These are phyloP conservation scores for Cylindroiulus punctatus DNA, from an alignment of 2,888 invertebrate species.

Conservation along the genomic window DNA sequence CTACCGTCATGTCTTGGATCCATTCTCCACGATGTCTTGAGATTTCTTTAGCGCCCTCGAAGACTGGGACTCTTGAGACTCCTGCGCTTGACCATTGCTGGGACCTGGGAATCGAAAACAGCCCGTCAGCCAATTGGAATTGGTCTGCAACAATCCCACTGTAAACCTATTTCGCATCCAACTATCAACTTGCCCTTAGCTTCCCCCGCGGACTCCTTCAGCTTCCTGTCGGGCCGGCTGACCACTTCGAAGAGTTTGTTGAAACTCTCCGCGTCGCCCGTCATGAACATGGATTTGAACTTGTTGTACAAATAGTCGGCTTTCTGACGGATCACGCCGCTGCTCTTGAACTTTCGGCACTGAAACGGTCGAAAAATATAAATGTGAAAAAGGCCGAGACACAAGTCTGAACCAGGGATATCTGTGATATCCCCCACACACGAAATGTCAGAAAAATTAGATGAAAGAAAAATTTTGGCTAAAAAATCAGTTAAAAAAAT, in stretches of 20 bases:
- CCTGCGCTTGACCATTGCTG: too few relatives aligned
- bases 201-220: background rate
- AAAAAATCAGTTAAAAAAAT: background rate
- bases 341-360: slow-evolving; percentile 66
- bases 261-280: slow-evolving; percentile 62
- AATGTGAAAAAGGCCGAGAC: slow-evolving; percentile 55
- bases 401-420: too few relatives aligned
- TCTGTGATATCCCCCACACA: too few relatives aligned
- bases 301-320: slow-evolving; percentile 66
- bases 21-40: background rate
- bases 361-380: slow-evolving; percentile 58
- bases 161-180: too few relatives aligned
- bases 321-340: slow-evolving; percentile 64
- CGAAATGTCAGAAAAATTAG: too few relatives aligned
- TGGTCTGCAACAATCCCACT: too few relatives aligned
- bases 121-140: too few relatives aligned
- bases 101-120: background rate
- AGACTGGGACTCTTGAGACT: too few relatives aligned
- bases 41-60: too few relatives aligned
- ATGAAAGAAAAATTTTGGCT: too few relatives aligned
- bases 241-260: slow-evolving; percentile 44
- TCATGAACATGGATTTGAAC: slow-evolving; percentile 65
- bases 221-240: too few relatives aligned
- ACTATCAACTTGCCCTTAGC: too few relatives aligned
- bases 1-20: background rate